Percentiles rank a stretch among this genome's conserved stretches.
These are phyloP conservation scores for Semaprochilodus insignis DNA, from an alignment of 2,797 vertebrate genomes.

Conservation along the genomic window DNA sequence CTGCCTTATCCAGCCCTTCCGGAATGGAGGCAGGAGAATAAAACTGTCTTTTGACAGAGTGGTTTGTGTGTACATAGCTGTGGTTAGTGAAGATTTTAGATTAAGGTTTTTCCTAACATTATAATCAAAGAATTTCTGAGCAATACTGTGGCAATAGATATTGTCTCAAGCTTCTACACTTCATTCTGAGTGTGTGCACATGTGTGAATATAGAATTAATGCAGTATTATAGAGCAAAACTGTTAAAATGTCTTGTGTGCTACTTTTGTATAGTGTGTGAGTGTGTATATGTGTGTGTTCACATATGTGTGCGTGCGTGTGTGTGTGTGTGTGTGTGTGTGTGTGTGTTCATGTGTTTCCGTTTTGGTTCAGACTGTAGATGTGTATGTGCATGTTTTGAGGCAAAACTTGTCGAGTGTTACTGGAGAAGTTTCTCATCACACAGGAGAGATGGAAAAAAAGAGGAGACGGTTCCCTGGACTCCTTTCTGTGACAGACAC, in stretches of 20 bases:
- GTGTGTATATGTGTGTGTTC: not conserved
- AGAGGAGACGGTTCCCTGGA: slow-evolving; percentile 56
- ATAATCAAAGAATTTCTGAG: slow-evolving; percentile 40
- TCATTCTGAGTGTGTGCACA: slow-evolving; percentile 50
- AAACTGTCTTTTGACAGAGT: slow-evolving; percentile 57
- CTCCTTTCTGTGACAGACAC: slow-evolving; percentile 71
- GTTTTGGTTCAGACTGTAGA: slow-evolving; percentile 35
- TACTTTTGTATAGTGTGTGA: slow-evolving; percentile 56
- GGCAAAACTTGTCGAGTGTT: slow-evolving; percentile 48
- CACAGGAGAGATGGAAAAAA: slow-evolving; percentile 61
- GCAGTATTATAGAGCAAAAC: slow-evolving; percentile 63
- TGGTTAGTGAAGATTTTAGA: slow-evolving; percentile 43
- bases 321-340: slow-evolving; percentile 21
- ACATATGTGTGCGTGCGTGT: slow-evolving; percentile 1
- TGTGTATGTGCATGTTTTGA: slow-evolving; percentile 26
- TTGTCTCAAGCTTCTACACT: slow-evolving; percentile 66
- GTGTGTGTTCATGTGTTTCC: slow-evolving; percentile 26
- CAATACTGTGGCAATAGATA: slow-evolving; percentile 54
- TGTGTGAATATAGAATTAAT: slow-evolving; percentile 62
- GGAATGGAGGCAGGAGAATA: slow-evolving; percentile 14
- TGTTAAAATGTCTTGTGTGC: slow-evolving; percentile 71
- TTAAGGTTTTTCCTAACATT: slow-evolving; percentile 7
- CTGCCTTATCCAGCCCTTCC: slow-evolving; percentile 53
- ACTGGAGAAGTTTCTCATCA: slow-evolving; percentile 68
- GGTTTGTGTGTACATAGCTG: slow-evolving; percentile 57